These are phyloP conservation scores for Manis javanica DNA, from an alignment of 2,797 vertebrate species.

Conservation along the genomic window DNA sequence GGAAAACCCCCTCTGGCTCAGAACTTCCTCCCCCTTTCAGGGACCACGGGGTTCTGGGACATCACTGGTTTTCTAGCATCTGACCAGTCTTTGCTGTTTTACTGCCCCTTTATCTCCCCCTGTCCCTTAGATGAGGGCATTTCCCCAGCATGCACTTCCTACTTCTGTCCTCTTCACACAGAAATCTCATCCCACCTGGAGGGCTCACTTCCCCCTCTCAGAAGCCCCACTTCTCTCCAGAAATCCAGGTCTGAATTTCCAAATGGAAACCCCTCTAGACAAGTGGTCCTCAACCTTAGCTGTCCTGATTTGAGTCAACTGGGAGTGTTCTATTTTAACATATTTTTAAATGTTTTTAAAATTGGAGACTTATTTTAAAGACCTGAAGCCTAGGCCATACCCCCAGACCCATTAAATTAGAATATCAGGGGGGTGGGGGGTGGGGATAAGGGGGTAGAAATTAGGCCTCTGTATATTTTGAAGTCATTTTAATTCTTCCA, in stretches of 20 bases:
- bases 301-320: background rate
- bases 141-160: background rate
- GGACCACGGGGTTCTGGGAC: background rate
- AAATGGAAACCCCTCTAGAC: background rate
- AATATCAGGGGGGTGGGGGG: background rate
- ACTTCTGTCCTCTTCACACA: background rate
- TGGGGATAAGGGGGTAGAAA: background rate
- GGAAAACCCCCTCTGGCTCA: background rate
- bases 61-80: background rate
- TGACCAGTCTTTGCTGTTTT: background rate
- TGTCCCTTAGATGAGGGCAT: background rate
- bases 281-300: background rate
- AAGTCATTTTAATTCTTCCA: background rate
- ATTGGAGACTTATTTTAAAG: background rate
- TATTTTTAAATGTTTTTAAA: too few relatives aligned
- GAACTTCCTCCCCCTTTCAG: background rate
- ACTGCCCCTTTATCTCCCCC: background rate
- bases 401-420: background rate
- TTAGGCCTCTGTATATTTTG: background rate
- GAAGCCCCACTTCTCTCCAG: background rate
- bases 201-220: background rate
- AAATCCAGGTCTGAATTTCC: background rate
- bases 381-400: background rate
- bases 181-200: background rate
- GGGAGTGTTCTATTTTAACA: too few relatives aligned